Conservation (phyloP, 2,113 vertebrate genomes). For the Anser brachyrhynchus region DNA sequence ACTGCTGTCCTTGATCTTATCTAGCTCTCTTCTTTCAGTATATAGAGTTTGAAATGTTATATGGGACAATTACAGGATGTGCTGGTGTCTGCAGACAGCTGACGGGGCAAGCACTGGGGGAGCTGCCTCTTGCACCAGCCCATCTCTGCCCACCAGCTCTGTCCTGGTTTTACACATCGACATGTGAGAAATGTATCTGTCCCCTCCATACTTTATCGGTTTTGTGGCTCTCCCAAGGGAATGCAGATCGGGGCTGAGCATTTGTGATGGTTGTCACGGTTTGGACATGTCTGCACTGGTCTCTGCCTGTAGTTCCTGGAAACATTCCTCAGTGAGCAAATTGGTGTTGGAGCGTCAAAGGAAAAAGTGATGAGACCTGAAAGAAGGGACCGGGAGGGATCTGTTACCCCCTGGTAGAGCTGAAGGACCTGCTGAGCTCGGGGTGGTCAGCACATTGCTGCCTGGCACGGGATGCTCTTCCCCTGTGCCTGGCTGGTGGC, state of each 20-base stretch:
- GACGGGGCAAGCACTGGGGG: background rate
- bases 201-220: background rate
- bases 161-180: background rate
- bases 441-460: background rate
- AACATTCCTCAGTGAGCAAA: background rate
- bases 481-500: background rate
- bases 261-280: background rate
- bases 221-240: background rate
- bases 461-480: background rate
- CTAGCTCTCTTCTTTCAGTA: background rate
- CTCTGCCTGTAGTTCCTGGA: background rate
- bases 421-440: background rate
- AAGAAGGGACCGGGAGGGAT: background rate
- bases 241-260: background rate
- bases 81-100: background rate
- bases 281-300: accelerated
- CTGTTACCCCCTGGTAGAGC: background rate
- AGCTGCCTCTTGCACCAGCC: background rate
- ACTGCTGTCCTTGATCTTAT: background rate
- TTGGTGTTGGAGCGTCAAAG: background rate
- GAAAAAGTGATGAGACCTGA: background rate
- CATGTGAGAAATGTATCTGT: background rate
- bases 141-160: background rate
- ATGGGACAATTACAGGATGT: background rate
- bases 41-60: background rate